These are phyloP conservation scores for Cosmorhoe ocellata DNA, from an alignment of 2,888 invertebrate genomes.

Conservation along the genomic window DNA sequence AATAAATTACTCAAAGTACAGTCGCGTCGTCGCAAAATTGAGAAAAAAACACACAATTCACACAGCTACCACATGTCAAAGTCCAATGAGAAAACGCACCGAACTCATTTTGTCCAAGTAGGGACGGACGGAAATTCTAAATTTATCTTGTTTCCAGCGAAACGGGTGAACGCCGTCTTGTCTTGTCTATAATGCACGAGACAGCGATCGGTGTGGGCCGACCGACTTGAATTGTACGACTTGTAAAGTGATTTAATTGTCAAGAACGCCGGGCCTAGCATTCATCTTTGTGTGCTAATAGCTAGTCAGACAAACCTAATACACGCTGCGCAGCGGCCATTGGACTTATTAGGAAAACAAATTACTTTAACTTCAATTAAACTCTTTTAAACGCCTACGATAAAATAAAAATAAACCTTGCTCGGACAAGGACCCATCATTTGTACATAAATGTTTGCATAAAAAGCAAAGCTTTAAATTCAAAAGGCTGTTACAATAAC, in stretches of 20 bases:
- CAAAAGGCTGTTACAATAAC: no score
- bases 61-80: slow-evolving; percentile 49
- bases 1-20: slow-evolving; percentile 29
- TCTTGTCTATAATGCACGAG: slow-evolving; percentile 65
- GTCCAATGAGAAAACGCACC: slow-evolving; percentile 61
- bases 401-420: background rate
- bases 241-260: slow-evolving; percentile 76
- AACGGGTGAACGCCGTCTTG: slow-evolving; percentile 66
- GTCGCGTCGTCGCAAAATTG: slow-evolving; percentile 27
- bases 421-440: background rate
- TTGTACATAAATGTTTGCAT: no score
- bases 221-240: slow-evolving; percentile 53
- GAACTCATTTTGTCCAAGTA: slow-evolving; percentile 72
- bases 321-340: slow-evolving; percentile 4
- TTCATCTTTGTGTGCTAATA: slow-evolving; percentile 55
- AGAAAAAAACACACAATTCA: slow-evolving; percentile 40
- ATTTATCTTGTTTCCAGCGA: slow-evolving; percentile 76
- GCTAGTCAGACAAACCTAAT: slow-evolving; percentile 6
- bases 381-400: slow-evolving; percentile 15
- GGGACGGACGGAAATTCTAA: slow-evolving; percentile 79
- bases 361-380: slow-evolving; percentile 19
- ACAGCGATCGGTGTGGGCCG: slow-evolving; percentile 63
- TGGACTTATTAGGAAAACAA: slow-evolving; percentile 25
- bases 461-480: no score
- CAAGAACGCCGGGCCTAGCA: slow-evolving; percentile 51